Conservation (phyloP, 2,888 invertebrate species). For the Xanthostigma xanthostigma region DNA sequence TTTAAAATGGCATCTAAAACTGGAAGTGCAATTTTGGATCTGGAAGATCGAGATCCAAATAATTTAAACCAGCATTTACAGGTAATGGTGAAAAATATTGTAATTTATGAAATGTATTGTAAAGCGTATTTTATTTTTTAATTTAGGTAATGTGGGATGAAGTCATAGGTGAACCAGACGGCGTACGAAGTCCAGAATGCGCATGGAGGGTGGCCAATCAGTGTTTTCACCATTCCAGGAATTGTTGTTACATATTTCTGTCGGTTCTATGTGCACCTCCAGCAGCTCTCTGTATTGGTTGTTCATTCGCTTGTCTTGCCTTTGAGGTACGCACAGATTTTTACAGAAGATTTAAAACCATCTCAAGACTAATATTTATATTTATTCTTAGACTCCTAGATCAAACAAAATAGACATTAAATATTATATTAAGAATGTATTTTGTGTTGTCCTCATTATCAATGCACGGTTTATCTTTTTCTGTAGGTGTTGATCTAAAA, state of each 20-base stretch:
- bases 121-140: background rate
- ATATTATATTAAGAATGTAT: background rate
- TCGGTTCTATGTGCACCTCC: constrained; percentile 52
- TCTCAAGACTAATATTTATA: no score
- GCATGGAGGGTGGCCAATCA: constrained; percentile 50
- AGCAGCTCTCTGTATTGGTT: constrained; percentile 47
- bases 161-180: constrained; percentile 55
- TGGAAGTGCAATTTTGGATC: constrained; percentile 30
- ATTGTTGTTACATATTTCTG: constrained; percentile 53
- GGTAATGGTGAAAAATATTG: constrained; percentile 27
- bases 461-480: background rate
- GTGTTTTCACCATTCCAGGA: constrained; percentile 48
- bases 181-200: constrained; percentile 52
- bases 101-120: constrained; percentile 1
- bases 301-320: constrained; percentile 52
- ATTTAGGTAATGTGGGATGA: constrained; percentile 54
- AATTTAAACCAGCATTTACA: constrained; percentile 53
- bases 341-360: no score
- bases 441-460: constrained; percentile 3
- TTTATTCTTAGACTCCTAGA: no score
- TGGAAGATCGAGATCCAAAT: constrained; percentile 58
- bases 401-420: no score
- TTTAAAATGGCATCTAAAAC: constrained; percentile 24
- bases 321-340: constrained; percentile 38
- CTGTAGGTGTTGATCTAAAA: no score